These are phyloP conservation scores for Papilio polyxenes DNA, from an alignment of 1,140 invertebrate genomes.

Conservation along the genomic window DNA sequence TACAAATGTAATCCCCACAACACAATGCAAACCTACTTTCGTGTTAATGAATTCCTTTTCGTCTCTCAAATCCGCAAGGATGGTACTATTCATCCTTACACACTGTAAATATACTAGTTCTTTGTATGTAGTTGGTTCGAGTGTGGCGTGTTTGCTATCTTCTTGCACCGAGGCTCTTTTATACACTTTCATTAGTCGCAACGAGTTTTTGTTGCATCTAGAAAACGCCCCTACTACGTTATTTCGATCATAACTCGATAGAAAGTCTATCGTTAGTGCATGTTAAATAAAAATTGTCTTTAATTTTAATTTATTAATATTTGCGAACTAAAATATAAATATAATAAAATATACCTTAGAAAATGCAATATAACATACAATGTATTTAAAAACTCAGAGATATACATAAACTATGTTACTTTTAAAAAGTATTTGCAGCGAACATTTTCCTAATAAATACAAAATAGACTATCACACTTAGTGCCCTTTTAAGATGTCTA, in stretches of 20 bases:
- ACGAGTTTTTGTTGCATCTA: slow-evolving; percentile 27
- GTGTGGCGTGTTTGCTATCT: slow-evolving; percentile 30
- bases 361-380: too few species aligned
- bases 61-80: slow-evolving; percentile 9
- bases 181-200: slow-evolving; percentile 31
- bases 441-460: too few species aligned
- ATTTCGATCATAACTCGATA: slow-evolving; percentile 28
- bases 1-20: neutral
- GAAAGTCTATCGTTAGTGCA: slow-evolving; percentile 8
- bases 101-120: slow-evolving; percentile 4
- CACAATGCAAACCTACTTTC: slow-evolving; percentile 2
- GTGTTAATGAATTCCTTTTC: slow-evolving; percentile 23
- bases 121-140: slow-evolving; percentile 20
- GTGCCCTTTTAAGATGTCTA: too few species aligned
- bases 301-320: too few species aligned
- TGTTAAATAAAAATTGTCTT: too few species aligned
- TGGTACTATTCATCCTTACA: neutral
- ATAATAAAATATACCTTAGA: too few species aligned
- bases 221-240: neutral
- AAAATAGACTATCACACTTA: too few species aligned
- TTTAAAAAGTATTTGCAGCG: too few species aligned
- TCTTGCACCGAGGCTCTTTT: slow-evolving; percentile 28
- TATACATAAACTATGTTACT: too few species aligned
- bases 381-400: too few species aligned
- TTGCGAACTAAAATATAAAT: too few species aligned